Evolutionary conservation across 2,113 vertebrate genomes (phyloP), one percentile per base, ranked within the genome.

Genomic region (Psephotus haematonotus): DNA sequence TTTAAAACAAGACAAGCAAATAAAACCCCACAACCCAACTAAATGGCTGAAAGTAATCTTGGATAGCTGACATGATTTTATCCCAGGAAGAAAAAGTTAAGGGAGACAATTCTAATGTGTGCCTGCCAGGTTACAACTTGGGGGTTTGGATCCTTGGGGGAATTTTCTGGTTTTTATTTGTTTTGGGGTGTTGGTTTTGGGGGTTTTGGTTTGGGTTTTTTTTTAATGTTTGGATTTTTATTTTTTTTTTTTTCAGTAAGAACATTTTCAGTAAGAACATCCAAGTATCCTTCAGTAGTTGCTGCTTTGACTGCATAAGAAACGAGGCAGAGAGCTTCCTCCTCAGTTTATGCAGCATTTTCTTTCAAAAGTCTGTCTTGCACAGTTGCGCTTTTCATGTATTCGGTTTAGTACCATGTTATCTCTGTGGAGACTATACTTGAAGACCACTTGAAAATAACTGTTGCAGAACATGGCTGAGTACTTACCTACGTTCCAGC

Each of bases 381-480:
- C 31, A 74, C 44, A 88, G 57, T 87, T 93, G 43, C 6, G 5
- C 28, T 86, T 95, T 94, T 88, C 44, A 22, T 78, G 25, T 62
- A 47, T 70, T 89, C 52, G 29, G 6, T 92, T 92, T 77, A 82
- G 69, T 86, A 72, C 60, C 24, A 14, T 1, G 46, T 76, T 90
- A 16, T 84, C 68, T 94, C 82, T 81, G 44, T 65, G 80, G 70
- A 86, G 53, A 28, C 68, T 68, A 6, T 65, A 17, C 79, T 92
- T 92, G 46, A 96, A 81, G 88, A 70, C 78, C 82, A 62, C 64
- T 95, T 93, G 79, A 95, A 92, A 96, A 82, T 76, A 92, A 69
- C 44, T 95, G 23, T 65, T 88, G 60, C 31, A 71, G 79, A 93
- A 70, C 70, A 39, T 62, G 71, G 22, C n/a, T 2, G 4, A 69